A percentile compares a stretch with the other conserved stretches of the same genome.
phyloP scores from a whole-genome alignment of 1,140 invertebrate genomes.

The Yoshiicerus persimilis region DNA sequence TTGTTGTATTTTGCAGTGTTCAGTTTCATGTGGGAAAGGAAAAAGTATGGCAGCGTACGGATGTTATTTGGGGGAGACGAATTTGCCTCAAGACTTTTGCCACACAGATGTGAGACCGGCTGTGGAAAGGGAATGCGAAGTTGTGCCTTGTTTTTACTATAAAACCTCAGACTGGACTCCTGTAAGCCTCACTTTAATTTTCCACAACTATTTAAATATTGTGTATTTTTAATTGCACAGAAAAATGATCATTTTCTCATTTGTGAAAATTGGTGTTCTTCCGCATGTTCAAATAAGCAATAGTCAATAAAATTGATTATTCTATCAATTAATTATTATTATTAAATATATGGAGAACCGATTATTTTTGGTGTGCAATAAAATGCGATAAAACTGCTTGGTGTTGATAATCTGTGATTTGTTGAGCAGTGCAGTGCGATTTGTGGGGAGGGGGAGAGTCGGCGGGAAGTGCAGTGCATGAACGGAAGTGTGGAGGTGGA shows the following conservation, averaged over 20 bases:
- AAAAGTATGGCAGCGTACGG: constrained; percentile 44
- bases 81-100: constrained; percentile 50
- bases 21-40: constrained; percentile 54
- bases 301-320: too few species aligned
- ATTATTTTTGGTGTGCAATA: too few species aligned
- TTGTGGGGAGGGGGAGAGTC: background rate
- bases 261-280: too few species aligned
- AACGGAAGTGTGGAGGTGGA: background rate
- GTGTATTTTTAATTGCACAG: background rate
- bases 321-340: too few species aligned
- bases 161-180: background rate
- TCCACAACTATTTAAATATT: background rate
- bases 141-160: constrained; percentile 28
- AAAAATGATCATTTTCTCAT: too few species aligned
- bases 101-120: constrained; percentile 50
- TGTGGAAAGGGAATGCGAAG: constrained; percentile 47
- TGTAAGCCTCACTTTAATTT: background rate
- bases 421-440: background rate
- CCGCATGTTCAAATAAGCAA: too few species aligned
- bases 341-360: too few species aligned
- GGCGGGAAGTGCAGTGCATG: background rate
- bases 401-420: too few species aligned
- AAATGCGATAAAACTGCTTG: too few species aligned
- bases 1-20: constrained; percentile 52
- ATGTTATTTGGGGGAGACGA: constrained; percentile 21